These are phyloP conservation scores for Tetragonisca angustula DNA, from an alignment of 2,888 invertebrate genomes.

Conservation along the genomic window DNA sequence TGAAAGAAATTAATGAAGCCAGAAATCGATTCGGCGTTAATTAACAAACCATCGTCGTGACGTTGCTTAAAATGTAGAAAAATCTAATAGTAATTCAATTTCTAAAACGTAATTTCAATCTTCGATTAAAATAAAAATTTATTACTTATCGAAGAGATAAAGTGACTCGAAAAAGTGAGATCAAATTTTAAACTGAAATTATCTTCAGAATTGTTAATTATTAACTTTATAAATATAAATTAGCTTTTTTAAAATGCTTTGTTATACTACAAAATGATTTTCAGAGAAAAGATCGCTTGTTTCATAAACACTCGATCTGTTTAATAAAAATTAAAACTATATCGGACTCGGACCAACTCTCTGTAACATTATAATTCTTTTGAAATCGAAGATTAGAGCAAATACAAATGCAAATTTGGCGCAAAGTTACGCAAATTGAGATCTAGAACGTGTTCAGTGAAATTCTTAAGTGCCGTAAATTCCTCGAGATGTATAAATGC, in stretches of 20 bases:
- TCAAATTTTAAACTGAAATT: no score
- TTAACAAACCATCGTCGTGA: conserved; percentile 10
- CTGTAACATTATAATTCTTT: no score
- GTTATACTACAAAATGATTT: no score
- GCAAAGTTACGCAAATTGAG: neutral
- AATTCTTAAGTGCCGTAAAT: conserved; percentile 1
- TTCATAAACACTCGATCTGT: no score
- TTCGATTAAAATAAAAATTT: neutral
- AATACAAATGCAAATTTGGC: neutral
- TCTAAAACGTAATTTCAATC: no score
- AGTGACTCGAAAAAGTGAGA: no score
- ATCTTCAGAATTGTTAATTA: no score
- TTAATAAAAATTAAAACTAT: no score
- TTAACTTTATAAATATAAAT: no score
- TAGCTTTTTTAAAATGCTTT: no score
- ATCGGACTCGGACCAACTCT: no score
- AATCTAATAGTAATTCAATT: neutral
- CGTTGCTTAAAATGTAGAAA: neutral
- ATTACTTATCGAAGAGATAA: neutral
- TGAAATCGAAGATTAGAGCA: neutral
- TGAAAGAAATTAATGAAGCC: conserved; percentile 10
- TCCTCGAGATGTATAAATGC: neutral
- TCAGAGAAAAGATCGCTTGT: no score
- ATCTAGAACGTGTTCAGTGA: neutral
- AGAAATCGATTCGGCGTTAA: conserved; percentile 3